phyloP scores from a whole-genome alignment of 2,888 invertebrate genomes.

The Andrena bucephala region DNA sequence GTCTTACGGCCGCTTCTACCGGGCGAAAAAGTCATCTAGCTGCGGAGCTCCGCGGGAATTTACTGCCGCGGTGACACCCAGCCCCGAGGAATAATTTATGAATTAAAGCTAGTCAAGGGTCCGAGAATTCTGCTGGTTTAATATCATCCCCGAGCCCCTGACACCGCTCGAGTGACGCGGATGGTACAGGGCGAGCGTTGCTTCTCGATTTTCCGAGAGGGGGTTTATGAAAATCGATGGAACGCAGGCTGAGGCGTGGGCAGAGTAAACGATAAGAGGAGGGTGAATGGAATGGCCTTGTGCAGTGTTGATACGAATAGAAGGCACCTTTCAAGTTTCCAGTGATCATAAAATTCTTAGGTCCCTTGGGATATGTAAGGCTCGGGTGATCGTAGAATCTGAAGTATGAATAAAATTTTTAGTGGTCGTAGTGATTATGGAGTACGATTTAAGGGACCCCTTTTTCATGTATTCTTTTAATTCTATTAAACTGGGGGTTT shows the following conservation, averaged over 20 bases:
- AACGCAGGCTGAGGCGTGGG: neutral
- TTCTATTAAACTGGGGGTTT: neutral
- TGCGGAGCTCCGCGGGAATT: slow-evolving; percentile 43
- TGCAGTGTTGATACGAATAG: slow-evolving; percentile 1
- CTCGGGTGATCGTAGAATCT: neutral
- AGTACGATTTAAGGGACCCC: neutral
- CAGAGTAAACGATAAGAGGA: neutral
- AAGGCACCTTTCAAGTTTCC: neutral
- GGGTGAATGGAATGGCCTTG: neutral
- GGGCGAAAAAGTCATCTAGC: slow-evolving; percentile 52
- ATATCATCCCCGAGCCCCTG: slow-evolving; percentile 14
- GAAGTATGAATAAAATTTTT: neutral
- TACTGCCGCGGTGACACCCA: slow-evolving; percentile 16
- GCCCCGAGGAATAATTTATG: slow-evolving; percentile 55
- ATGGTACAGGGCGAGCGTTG: neutral
- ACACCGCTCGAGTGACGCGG: slow-evolving; percentile 13
- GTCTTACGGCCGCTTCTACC: slow-evolving; percentile 2
- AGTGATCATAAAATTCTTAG: too few species aligned
- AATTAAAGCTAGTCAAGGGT: slow-evolving; percentile 38
- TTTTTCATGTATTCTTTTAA: too few species aligned
- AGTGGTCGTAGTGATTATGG: neutral
- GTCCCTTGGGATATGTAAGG: neutral
- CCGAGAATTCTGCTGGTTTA: slow-evolving; percentile 6
- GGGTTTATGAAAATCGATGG: slow-evolving; percentile 14
- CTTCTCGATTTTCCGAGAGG: too few species aligned